Evolutionary conservation across 2,888 invertebrate genomes (phyloP).

Genomic region (Xylophagus ater): DNA sequence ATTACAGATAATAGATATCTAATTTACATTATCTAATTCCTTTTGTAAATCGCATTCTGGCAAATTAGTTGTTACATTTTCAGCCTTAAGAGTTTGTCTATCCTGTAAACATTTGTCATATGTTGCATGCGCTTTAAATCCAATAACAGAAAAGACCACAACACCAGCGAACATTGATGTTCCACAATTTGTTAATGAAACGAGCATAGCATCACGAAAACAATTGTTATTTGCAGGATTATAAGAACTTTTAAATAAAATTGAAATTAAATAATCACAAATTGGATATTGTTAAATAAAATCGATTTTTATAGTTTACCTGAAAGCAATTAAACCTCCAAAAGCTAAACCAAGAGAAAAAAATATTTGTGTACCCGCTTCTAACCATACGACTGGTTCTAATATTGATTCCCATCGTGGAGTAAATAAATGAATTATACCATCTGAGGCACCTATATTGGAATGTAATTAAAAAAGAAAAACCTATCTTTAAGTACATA

Average conservation of each 20-base stretch:
- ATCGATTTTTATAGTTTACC: slow-evolving; percentile 27
- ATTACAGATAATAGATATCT: not conserved
- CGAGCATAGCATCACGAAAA: slow-evolving; percentile 84
- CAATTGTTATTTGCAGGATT: slow-evolving; percentile 96
- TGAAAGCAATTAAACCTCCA: slow-evolving; percentile 91
- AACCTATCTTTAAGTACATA: not conserved
- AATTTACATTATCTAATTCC: slow-evolving; percentile 77
- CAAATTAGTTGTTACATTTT: slow-evolving; percentile 52
- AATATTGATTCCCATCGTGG: slow-evolving; percentile 84
- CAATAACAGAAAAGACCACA: slow-evolving; percentile 91
- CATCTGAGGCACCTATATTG: slow-evolving; percentile 47
- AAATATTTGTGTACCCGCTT: slow-evolving; percentile 96
- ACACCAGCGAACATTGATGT: slow-evolving; percentile 96
- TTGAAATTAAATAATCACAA: not conserved
- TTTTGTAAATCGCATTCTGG: slow-evolving; percentile 73
- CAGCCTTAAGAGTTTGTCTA: slow-evolving; percentile 44
- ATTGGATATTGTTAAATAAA: not conserved
- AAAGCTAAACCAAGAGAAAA: slow-evolving; percentile 92
- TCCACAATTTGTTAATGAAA: slow-evolving; percentile 84
- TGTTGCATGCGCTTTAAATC: slow-evolving; percentile 57
- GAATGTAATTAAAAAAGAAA: not conserved
- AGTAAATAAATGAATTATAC: slow-evolving; percentile 77
- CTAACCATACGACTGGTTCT: slow-evolving; percentile 94
- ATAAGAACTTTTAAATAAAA: slow-evolving; percentile 51
- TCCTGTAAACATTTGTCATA: slow-evolving; percentile 35